Evolutionary conservation across 2,797 vertebrate genomes (phyloP).

Genomic region (Tragelaphus eurycerus): DNA sequence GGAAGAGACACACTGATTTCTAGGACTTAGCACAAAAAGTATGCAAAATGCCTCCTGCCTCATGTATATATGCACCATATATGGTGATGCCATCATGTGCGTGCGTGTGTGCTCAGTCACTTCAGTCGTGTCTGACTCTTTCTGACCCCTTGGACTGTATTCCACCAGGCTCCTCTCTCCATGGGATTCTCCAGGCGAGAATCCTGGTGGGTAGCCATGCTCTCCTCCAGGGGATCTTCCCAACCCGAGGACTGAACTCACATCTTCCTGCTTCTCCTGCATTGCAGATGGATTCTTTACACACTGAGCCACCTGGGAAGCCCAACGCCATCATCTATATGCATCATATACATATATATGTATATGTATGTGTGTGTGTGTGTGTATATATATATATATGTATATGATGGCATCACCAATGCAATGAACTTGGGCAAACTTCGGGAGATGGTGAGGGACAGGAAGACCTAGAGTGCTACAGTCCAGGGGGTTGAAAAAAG

Average conservation of each 20-base stretch:
- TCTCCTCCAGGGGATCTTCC: neutral
- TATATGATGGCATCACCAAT: neutral
- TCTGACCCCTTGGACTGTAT: neutral
- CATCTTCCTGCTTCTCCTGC: neutral
- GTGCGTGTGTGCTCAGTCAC: fast-evolving
- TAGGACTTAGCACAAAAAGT: neutral
- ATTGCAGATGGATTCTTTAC: neutral
- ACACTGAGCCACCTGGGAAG: neutral
- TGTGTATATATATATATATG: neutral
- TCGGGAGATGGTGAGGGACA: neutral
- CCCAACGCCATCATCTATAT: neutral
- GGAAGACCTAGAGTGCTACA: neutral
- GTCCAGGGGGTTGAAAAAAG: neutral
- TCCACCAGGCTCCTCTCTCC: neutral
- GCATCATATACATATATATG: neutral
- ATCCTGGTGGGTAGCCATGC: neutral
- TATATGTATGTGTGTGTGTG: neutral
- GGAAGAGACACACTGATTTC: neutral
- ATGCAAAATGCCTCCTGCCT: neutral
- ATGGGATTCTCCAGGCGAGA: neutral
- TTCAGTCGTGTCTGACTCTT: neutral
- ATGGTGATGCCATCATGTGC: neutral
- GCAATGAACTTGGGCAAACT: neutral
- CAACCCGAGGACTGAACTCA: neutral
- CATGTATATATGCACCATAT: neutral